Evolutionary conservation across 2,113 vertebrate species (phyloP).

Genomic region (Lophochroa leadbeateri): DNA sequence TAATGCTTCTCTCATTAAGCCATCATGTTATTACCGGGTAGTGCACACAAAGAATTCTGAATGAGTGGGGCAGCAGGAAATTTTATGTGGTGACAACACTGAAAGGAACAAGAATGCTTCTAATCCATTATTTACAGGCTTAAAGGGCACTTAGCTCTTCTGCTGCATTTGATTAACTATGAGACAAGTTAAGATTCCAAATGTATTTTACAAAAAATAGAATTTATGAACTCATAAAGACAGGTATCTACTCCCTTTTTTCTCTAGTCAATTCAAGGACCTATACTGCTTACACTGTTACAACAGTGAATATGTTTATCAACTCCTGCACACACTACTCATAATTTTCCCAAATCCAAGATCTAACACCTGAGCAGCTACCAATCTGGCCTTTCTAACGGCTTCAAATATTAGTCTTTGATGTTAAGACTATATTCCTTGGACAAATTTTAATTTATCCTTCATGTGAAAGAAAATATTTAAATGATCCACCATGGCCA

Average conservation of each 20-base stretch:
- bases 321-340: not conserved
- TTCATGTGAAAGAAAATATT: not conserved
- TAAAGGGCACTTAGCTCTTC: not conserved
- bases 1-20: not conserved
- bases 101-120: slow-evolving; percentile 1
- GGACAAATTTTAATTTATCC: not conserved
- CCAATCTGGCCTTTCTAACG: not conserved
- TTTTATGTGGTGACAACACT: not conserved
- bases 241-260: not conserved
- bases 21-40: not conserved
- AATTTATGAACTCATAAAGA: not conserved
- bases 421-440: not conserved
- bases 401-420: not conserved
- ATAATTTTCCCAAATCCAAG: not conserved
- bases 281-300: not conserved
- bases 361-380: not conserved
- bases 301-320: not conserved
- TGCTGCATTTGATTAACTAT: not conserved
- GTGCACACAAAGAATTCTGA: not conserved
- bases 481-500: not conserved
- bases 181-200: not conserved
- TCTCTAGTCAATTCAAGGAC: not conserved
- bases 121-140: slow-evolving; percentile 10
- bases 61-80: not conserved
- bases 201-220: not conserved